Evolutionary conservation across 2,888 invertebrate genomes (phyloP), one percentile per base, ranked within the genome.

Genomic region (Melanotus villosus): DNA sequence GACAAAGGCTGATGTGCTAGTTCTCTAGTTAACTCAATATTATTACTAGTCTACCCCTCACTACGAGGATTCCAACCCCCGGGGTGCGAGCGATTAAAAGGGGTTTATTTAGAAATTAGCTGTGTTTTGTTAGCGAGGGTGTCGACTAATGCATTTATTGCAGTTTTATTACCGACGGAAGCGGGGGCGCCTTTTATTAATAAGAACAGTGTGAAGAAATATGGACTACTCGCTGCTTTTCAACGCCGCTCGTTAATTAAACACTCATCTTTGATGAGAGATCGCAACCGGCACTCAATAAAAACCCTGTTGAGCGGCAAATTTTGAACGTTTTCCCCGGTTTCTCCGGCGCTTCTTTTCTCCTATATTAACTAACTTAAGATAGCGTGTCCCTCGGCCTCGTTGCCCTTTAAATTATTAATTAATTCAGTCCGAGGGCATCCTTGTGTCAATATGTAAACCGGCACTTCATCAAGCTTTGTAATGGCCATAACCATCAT

Each of bases 91-190:
- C 73, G 71, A 75, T 75, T 75, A 75, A 72, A 73, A 71, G 69
- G 72, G 73, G 74, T 73, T 75, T 74, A 75, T 75, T 75, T 73
- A 67, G 72, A 74, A 75, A 75, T 74, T 74, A 74, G 74, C 69
- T 58, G 68, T 74, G 71, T 75, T 75, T 75, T 74, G 71, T 74
- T 72, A 70, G 71, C 70, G 69, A 71, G 72, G 73, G 73, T 73
- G 72, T 69, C 70, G 65, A 65, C 71, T 73, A 75, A 74, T 75
- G 72, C 71, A 75, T 74, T 75, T 74, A 73, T 75, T 73, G 71
- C 70, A 72, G 64, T 72, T 74, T 70, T 65, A 66, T 67, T 47
- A 52, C 62, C 57, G 14, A 19, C 58, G 43, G 60, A 64, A 45
- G n/a, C 23, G 64, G 57, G 36, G 26, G 47, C 10, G 14, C 26